Evolutionary conservation across 2,113 vertebrate species (phyloP).

Genomic region (Scophthalmus maximus): DNA sequence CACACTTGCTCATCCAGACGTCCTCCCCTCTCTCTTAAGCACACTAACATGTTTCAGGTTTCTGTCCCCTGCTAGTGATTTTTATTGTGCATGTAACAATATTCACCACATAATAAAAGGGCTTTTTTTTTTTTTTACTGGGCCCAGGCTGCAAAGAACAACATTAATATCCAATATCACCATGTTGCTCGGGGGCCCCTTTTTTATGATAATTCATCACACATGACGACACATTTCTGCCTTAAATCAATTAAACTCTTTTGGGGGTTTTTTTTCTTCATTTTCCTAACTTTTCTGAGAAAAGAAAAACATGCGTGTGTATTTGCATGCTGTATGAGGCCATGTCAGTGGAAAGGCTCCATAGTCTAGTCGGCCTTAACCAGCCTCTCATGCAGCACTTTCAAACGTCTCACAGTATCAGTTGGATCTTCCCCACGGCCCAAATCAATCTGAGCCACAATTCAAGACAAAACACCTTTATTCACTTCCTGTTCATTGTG

Average conservation of each 20-base stretch:
- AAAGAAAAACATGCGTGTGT: neutral
- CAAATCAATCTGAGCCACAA: constrained; percentile 27
- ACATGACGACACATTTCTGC: constrained; percentile 38
- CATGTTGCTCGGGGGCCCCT: neutral
- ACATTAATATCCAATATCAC: constrained; percentile 43
- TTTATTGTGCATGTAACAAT: constrained; percentile 56
- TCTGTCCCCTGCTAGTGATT: constrained; percentile 20
- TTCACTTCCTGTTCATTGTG: constrained; percentile 33
- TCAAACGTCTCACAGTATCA: constrained; percentile 10
- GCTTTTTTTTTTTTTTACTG: constrained; percentile 29
- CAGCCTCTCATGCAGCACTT: constrained; percentile 23
- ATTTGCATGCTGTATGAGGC: neutral
- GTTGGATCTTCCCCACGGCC: constrained; percentile 12
- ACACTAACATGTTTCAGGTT: constrained; percentile 35
- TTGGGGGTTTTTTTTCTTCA: too few species aligned
- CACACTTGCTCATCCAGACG: constrained; percentile 1
- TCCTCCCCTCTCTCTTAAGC: neutral
- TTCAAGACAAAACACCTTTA: constrained; percentile 57
- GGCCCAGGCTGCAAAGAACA: constrained; percentile 17
- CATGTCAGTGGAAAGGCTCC: neutral
- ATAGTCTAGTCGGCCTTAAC: too few species aligned
- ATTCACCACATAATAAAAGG: constrained; percentile 53
- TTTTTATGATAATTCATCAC: constrained; percentile 59
- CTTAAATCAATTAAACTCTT: constrained; percentile 41
- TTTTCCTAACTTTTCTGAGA: neutral